Evolutionary conservation across 2,113 vertebrate genomes (phyloP).

Genomic region (Narcine bancroftii): DNA sequence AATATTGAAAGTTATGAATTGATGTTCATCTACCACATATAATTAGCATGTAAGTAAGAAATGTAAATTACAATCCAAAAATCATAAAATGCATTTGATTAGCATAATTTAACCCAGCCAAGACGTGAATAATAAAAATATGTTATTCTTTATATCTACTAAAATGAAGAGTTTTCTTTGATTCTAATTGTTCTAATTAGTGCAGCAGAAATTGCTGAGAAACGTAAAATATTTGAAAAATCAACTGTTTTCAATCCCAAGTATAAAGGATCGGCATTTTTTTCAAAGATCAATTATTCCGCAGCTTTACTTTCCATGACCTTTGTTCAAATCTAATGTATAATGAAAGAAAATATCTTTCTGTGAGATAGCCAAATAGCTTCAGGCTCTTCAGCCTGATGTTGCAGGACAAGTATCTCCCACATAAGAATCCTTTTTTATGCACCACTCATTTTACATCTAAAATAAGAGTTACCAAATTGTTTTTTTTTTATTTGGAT

Average conservation of each 20-base stretch:
- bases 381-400: not conserved
- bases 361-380: not conserved
- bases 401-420: not conserved
- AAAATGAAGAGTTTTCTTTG: not conserved
- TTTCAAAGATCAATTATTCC: not conserved
- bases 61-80: not conserved
- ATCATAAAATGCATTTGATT: not conserved
- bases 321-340: not conserved
- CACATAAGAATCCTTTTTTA: not conserved
- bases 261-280: not conserved
- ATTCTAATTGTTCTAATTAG: not conserved
- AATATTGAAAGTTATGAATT: not conserved
- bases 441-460: not conserved
- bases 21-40: not conserved
- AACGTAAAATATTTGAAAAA: not conserved
- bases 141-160: not conserved
- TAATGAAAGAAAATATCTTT: not conserved
- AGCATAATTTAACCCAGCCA: not conserved
- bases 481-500: not conserved
- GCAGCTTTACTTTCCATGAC: not conserved
- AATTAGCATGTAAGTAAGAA: not conserved
- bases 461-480: not conserved
- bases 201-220: not conserved
- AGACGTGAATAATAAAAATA: not conserved
- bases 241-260: not conserved